These are phyloP conservation scores for Heliornis fulica DNA, from an alignment of 2,113 vertebrate species.

Conservation along the genomic window DNA sequence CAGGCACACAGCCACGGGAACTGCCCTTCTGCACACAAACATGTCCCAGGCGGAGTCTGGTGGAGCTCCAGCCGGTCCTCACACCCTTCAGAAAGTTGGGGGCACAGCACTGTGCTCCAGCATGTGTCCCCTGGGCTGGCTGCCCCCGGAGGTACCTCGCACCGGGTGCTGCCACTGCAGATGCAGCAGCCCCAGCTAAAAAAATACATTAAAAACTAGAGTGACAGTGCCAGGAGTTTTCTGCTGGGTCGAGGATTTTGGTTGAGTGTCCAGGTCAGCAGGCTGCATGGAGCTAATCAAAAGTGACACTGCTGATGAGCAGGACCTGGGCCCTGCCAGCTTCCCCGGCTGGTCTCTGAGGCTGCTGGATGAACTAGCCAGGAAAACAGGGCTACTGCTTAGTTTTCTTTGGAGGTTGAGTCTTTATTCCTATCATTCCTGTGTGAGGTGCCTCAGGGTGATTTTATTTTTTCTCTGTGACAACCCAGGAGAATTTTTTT, in stretches of 20 bases:
- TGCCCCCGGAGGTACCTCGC: background rate
- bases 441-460: background rate
- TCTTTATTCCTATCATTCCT: background rate
- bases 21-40: background rate
- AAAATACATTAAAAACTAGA: too few species aligned
- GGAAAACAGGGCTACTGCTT: background rate
- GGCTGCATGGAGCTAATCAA: background rate
- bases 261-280: background rate
- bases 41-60: background rate
- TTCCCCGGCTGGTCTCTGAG: background rate
- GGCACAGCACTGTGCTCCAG: rapidly evolving
- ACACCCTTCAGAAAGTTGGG: background rate
- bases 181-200: background rate
- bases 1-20: background rate
- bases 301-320: background rate
- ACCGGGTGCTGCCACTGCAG: background rate
- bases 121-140: rapidly evolving
- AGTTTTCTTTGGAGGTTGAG: background rate
- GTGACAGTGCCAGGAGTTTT: background rate
- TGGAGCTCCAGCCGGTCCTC: rapidly evolving
- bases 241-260: background rate
- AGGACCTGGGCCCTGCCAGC: background rate
- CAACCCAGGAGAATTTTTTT: background rate
- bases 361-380: background rate
- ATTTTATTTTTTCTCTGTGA: background rate